Evolutionary conservation across 1,140 invertebrate genomes (phyloP), one percentile per base, ranked within the genome.

Genomic region (Babylonia areolata): DNA sequence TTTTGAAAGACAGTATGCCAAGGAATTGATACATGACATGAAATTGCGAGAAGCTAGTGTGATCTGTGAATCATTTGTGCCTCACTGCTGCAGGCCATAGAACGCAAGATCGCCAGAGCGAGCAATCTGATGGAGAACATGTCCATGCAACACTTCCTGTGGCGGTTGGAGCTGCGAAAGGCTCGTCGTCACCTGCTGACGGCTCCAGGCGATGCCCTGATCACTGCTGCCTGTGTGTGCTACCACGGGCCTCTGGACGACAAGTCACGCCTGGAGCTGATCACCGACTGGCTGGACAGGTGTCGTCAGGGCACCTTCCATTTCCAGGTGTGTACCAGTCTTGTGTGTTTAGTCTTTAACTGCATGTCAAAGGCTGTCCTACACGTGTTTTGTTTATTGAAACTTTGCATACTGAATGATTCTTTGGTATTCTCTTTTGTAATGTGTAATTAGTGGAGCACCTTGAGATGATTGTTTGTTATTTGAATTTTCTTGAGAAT

Each of bases 81-180:
- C 46, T 35, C 71, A 12, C 35, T 73, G 2, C 6, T 3, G 35
- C 89, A 94, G 93, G 89, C 78, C 31, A 92, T 94, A 85, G 92
- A 94, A 86, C 90, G 90, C 73, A 93, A 91, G 69, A 93, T 94
- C 37, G 87, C 91, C 1, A 87, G 91, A 46, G 91, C 92, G 51
- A 91, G 90, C 20, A 92, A 93, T 64, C 82, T 94, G 81, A 93
- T 94, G 91, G 91, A 92, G 40, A 93, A 94, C 85, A 94, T 94
- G 91, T 92, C 91, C 15, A 90, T 91, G 88, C 93, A 93, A 85
- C 91, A 93, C 86, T 92, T 89, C 80, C 84, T 92, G 84, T 94
- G 93, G 94, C 91, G 91, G 35, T 91, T 91, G 39, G 92, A 93
- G 83, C 89, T 93, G 31, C 89, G 90, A 69, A 91, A 90, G 73